Evolutionary conservation across 2,113 vertebrate genomes (phyloP).

Genomic region (Oreocharis arfaki): DNA sequence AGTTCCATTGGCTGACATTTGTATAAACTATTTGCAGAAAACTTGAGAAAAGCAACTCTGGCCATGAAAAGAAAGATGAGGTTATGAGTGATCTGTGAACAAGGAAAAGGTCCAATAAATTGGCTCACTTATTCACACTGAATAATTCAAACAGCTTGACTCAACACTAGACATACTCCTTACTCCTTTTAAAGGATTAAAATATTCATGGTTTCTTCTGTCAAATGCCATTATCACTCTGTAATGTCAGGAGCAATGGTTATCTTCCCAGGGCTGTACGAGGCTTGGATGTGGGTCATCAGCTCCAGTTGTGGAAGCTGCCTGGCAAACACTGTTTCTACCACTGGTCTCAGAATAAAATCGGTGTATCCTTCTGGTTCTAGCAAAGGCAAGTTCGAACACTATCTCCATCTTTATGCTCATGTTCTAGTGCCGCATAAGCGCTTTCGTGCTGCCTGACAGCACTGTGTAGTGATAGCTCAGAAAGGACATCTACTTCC

Average conservation of each 20-base stretch:
- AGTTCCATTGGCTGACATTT: constrained; percentile 23
- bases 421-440: background rate
- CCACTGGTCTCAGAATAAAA: background rate
- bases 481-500: background rate
- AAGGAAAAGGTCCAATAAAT: constrained; percentile 54
- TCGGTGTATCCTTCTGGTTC: background rate
- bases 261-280: background rate
- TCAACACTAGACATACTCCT: constrained; percentile 13
- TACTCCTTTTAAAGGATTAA: constrained; percentile 49
- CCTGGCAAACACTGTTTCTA: background rate
- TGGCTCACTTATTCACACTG: constrained; percentile 63
- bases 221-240: constrained; percentile 36
- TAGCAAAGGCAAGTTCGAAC: background rate
- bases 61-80: constrained; percentile 42
- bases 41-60: constrained; percentile 22
- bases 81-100: constrained; percentile 49
- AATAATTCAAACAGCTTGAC: constrained; percentile 60
- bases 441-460: background rate
- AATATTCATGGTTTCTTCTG: constrained; percentile 55
- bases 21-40: constrained; percentile 28
- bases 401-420: background rate
- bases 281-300: background rate
- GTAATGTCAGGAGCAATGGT: background rate
- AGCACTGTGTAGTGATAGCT: background rate
- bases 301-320: background rate